Percentiles rank a stretch among this genome's conserved stretches.
Evolutionary conservation across 2,113 vertebrate genomes (phyloP).

Genomic region (Dromas ardeola): DNA sequence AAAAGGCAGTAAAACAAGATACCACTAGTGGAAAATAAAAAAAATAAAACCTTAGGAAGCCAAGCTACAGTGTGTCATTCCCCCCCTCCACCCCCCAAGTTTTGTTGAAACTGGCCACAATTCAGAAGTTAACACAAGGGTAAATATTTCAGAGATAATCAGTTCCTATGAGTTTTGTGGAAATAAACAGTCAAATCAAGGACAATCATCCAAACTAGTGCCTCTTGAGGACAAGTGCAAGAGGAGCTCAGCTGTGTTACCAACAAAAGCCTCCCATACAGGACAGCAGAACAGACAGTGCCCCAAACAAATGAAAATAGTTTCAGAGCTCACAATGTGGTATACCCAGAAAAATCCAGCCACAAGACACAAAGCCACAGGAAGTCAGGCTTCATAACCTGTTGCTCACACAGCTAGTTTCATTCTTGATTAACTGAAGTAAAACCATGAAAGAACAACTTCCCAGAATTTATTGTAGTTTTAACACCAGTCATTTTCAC

Average conservation of each 20-base stretch:
- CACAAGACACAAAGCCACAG: slow-evolving; percentile 40
- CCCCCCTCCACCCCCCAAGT: not conserved
- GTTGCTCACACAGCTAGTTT: not conserved
- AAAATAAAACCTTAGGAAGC: not conserved
- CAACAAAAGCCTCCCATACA: not conserved
- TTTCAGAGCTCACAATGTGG: not conserved
- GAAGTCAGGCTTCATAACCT: slow-evolving; percentile 18
- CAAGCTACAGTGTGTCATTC: not conserved
- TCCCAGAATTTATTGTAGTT: not conserved
- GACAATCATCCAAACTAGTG: not conserved
- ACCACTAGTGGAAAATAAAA: not conserved
- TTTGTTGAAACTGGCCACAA: not conserved
- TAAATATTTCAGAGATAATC: not conserved
- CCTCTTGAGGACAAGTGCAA: not conserved
- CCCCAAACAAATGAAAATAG: not conserved
- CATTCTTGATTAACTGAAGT: not conserved
- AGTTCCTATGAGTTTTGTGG: not conserved
- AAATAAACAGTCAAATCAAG: not conserved
- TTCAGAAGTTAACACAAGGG: not conserved
- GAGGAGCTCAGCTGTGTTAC: not conserved
- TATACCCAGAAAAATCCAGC: not conserved
- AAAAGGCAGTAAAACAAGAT: not conserved
- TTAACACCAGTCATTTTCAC: not conserved
- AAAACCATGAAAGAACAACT: not conserved
- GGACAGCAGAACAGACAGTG: not conserved